Conservation (phyloP, 2,888 invertebrate genomes). For the Lithophane ornitopus region DNA sequence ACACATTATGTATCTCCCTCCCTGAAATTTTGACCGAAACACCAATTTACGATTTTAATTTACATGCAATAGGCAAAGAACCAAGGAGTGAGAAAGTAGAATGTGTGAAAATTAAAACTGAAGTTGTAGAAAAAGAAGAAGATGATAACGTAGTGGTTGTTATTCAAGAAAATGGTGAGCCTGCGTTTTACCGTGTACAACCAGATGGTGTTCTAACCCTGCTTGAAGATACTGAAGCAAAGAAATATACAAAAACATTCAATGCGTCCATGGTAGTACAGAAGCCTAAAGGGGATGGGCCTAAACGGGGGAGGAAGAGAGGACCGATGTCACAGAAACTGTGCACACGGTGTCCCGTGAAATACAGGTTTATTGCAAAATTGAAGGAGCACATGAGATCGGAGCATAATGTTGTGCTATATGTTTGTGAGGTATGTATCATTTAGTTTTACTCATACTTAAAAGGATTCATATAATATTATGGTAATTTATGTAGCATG, state of each 20-base stretch:
- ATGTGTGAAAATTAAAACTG: constrained; percentile 14
- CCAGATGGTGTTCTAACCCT: constrained; percentile 64
- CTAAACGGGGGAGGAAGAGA: constrained; percentile 75
- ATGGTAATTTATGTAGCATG: background rate
- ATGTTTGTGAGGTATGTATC: constrained; percentile 81
- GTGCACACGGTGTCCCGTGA: constrained; percentile 81
- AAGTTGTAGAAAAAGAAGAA: constrained; percentile 42
- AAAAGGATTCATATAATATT: background rate
- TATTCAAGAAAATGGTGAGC: constrained; percentile 72
- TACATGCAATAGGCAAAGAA: constrained; percentile 70
- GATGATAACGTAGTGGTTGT: constrained; percentile 75
- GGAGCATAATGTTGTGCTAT: constrained; percentile 80
- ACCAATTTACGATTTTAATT: constrained; percentile 72
- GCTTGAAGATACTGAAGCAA: constrained; percentile 62
- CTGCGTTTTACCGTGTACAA: constrained; percentile 67
- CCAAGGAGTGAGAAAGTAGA: background rate
- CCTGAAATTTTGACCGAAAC: constrained; percentile 68
- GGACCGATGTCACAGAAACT: constrained; percentile 78
- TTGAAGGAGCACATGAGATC: constrained; percentile 82
- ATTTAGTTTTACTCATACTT: background rate
- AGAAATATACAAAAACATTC: constrained; percentile 45
- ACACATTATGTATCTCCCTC: constrained; percentile 78
- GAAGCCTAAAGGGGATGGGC: constrained; percentile 38
- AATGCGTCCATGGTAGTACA: constrained; percentile 4
- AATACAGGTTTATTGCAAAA: constrained; percentile 83